Evolutionary conservation across 2,113 vertebrate genomes (phyloP).

Genomic region (Amblyornis subalaris): DNA sequence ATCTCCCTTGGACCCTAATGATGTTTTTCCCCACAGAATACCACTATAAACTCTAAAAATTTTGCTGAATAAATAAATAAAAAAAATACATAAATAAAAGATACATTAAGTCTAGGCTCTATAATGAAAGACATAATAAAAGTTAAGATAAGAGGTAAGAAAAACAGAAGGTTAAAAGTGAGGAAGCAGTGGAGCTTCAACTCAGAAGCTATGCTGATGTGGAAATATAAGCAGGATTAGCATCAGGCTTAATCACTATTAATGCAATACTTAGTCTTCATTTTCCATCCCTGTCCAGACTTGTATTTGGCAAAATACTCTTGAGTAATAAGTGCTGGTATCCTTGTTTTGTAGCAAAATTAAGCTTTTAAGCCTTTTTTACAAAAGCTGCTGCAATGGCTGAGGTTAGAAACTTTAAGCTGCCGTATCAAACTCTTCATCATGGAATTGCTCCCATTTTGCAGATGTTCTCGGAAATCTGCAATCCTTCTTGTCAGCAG

Average conservation of each 20-base stretch:
- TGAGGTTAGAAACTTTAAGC: not conserved
- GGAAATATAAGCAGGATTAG: slow-evolving; percentile 12
- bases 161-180: not conserved
- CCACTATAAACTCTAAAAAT: not conserved
- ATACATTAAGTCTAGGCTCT: not conserved
- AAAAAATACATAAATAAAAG: not conserved
- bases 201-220: not conserved
- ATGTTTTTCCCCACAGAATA: not conserved
- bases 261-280: not conserved
- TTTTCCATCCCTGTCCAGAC: not conserved
- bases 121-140: not conserved
- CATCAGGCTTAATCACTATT: not conserved
- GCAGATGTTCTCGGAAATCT: not conserved
- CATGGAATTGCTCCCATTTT: not conserved
- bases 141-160: not conserved
- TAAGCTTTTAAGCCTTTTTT: not conserved
- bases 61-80: not conserved
- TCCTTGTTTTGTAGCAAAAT: not conserved
- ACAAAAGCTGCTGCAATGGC: not conserved
- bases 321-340: not conserved
- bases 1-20: not conserved
- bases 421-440: not conserved
- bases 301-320: not conserved
- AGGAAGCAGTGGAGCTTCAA: not conserved
- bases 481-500: not conserved